Evolutionary conservation across 92 coral and sea anemone genomes (phyloP), one percentile per base, ranked within the genome.

Genomic region (Porites cylindrica): DNA sequence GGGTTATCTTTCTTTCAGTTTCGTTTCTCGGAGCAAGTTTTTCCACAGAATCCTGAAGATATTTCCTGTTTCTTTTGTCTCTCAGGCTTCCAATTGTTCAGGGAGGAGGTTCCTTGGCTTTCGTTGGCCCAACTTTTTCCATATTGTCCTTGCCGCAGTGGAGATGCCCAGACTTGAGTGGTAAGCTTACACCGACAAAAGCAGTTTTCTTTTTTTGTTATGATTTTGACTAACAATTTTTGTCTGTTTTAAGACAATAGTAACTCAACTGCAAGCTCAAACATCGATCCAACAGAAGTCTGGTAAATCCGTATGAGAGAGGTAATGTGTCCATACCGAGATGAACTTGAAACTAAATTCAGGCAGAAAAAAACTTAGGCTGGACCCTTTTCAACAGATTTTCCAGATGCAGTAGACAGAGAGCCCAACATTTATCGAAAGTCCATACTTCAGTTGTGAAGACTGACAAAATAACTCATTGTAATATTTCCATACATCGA

Each of bases 221-320:
- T 29, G 47, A 38, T 38, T 3, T 4, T 38, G 47, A 38, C 47
- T 38, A 3, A 38, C 6, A 38, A 38, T 38, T 3, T 38, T 38
- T 38, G 7, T 38, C 5, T 32, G 1, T 64, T 43, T 7, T 47
- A n/a, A 79, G 71, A 38, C 4, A 62, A 18, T 63, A 29, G 47
- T 17, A 79, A 79, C 62, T 64, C 82, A 3, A 79, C 82, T 79
- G 72, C 10, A 62, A 79, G 72, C 72, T 79, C 71, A 32, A n/a
- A 32, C n/a, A 85, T 76, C n/a, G 13, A 72, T 75, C 6, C 6
- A 38, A 60, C 59, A 12, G 94, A 87, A 2, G 70, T 84, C 8
- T 91, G 96, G 96, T 80, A 88, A 60, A 66, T 81, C 47, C 88
- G 94, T 32, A 93, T 93, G 88, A 91, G 93, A 80, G 96, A 93